phyloP scores from a whole-genome alignment of 2,797 vertebrate genomes.

The Aratinga solstitialis region DNA sequence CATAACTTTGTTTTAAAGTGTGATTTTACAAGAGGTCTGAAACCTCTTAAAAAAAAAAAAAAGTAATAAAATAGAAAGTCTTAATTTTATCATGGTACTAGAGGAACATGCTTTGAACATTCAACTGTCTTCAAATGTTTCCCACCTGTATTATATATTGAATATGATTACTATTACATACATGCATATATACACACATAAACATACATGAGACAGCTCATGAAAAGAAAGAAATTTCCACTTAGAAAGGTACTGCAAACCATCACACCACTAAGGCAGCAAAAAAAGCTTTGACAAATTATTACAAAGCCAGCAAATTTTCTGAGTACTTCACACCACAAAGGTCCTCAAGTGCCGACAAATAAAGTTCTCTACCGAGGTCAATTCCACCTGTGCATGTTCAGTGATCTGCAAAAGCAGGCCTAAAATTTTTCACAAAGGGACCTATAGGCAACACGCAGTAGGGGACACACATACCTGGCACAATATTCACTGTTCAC shows the following conservation, averaged over 20 bases:
- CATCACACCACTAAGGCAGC: not conserved
- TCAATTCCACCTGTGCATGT: not conserved
- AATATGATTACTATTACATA: not conserved
- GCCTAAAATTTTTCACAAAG: not conserved
- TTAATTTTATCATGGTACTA: not conserved
- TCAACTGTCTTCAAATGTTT: not conserved
- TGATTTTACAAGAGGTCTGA: not conserved
- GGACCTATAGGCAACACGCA: not conserved
- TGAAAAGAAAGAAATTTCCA: not conserved
- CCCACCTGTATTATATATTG: not conserved
- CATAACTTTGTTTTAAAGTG: not conserved
- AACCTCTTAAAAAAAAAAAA: fast-evolving
- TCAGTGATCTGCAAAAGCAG: not conserved
- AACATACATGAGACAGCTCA: not conserved
- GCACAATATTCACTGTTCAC: not conserved
- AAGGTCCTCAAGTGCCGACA: not conserved
- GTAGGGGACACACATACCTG: not conserved
- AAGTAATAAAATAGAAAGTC: not conserved
- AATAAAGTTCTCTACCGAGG: not conserved
- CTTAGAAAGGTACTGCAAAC: not conserved
- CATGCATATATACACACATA: not conserved
- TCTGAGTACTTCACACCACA: not conserved
- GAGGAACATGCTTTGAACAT: not conserved
- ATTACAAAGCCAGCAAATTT: not conserved
- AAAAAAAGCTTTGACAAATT: not conserved